phyloP scores from a whole-genome alignment of 2,888 invertebrate genomes.

The Cheilosia vernalis region DNA sequence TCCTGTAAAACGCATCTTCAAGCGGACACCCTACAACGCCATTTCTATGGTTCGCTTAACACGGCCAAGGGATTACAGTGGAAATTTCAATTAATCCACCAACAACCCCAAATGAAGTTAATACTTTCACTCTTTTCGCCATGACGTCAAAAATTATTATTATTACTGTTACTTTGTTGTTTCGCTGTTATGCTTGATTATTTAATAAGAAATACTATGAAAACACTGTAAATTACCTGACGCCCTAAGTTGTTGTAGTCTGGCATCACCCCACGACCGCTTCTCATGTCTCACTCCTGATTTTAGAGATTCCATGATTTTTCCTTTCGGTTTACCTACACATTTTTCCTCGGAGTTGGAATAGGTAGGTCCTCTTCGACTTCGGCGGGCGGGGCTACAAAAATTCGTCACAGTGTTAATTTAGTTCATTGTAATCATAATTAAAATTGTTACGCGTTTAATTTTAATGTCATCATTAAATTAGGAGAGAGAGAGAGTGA shows the following conservation, averaged over 20 bases:
- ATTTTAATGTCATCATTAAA: constrained; percentile 74
- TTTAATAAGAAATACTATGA: constrained; percentile 71
- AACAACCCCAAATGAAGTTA: constrained; percentile 63
- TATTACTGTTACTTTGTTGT: constrained; percentile 71
- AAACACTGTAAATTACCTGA: constrained; percentile 72
- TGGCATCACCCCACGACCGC: constrained; percentile 1
- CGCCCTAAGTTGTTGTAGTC: constrained; percentile 36
- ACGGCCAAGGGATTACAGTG: constrained; percentile 50
- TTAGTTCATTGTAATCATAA: constrained; percentile 74
- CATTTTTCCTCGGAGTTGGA: constrained; percentile 1
- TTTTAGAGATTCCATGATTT: constrained; percentile 19
- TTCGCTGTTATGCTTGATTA: constrained; percentile 69
- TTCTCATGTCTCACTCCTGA: constrained; percentile 28
- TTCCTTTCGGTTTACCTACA: constrained; percentile 2
- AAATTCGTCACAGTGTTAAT: constrained; percentile 69
- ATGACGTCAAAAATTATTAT: constrained; percentile 64
- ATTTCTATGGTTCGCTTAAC: constrained; percentile 49
- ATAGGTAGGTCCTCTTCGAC: too few relatives aligned
- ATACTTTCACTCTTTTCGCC: constrained; percentile 36
- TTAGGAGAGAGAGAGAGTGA: constrained; percentile 10
- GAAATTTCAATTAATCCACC: constrained; percentile 66
- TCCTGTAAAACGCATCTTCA: constrained; percentile 21
- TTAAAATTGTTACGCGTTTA: constrained; percentile 72
- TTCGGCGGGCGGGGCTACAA: not conserved
- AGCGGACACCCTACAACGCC: constrained; percentile 22